phyloP scores from a whole-genome alignment of 2,888 invertebrate species.

The Odontothrips loti region DNA sequence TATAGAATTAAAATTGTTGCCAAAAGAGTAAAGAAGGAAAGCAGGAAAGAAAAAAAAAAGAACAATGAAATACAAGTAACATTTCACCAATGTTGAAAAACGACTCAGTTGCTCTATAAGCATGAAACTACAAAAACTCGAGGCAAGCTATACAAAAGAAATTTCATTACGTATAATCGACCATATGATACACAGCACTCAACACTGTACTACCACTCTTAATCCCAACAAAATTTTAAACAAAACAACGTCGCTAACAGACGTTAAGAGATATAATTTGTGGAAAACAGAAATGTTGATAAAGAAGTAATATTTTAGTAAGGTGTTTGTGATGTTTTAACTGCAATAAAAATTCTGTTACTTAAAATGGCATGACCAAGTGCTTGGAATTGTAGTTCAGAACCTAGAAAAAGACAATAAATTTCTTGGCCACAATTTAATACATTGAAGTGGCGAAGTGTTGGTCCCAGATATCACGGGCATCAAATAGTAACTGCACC shows the following conservation, averaged over 20 bases:
- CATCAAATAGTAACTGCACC: background rate
- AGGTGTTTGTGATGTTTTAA: background rate
- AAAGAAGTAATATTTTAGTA: background rate
- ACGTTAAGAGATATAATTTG: background rate
- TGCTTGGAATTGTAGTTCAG: too few relatives aligned
- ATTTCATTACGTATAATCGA: background rate
- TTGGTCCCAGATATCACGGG: constrained; percentile 25
- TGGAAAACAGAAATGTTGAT: background rate
- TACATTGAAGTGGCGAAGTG: background rate
- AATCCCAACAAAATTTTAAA: background rate
- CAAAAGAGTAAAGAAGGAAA: background rate
- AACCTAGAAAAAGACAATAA: background rate
- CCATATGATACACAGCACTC: background rate
- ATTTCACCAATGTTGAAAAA: background rate
- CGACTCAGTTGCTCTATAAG: background rate
- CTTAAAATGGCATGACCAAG: background rate
- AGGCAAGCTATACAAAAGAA: constrained; percentile 3
- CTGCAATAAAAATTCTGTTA: background rate
- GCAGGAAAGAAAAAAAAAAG: background rate
- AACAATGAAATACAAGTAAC: background rate
- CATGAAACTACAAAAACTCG: background rate
- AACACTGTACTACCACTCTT: background rate
- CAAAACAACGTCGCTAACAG: background rate
- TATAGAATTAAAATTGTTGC: background rate
- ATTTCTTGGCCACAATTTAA: constrained; percentile 16